Conservation (phyloP, 2,888 invertebrate species). For the Drosophila mettleri region DNA sequence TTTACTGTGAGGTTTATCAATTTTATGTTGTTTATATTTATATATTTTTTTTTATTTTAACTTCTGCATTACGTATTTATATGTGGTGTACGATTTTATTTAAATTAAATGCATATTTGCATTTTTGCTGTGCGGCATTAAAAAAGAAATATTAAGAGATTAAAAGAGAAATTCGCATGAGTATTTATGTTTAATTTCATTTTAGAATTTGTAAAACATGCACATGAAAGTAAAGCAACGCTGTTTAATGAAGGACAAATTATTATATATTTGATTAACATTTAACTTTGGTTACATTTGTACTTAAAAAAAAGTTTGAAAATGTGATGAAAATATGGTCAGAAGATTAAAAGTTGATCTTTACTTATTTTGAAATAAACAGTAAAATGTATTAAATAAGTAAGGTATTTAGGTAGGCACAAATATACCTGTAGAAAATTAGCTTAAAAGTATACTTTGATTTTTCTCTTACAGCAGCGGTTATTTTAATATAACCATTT, state of each 20-base stretch:
- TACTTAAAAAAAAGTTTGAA: not conserved
- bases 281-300: not conserved
- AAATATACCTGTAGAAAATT: not conserved
- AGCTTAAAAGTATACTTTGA: conserved; percentile 31
- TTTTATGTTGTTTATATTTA: conserved; percentile 19
- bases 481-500: not conserved
- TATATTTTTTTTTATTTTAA: conserved; percentile 24
- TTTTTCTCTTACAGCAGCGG: not conserved
- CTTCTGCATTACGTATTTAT: conserved; percentile 63
- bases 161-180: conserved; percentile 52
- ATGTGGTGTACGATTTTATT: conserved; percentile 49
- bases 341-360: no score
- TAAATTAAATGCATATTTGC: conserved; percentile 53
- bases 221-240: conserved; percentile 18
- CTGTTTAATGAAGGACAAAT: not conserved
- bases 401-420: not conserved
- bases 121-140: conserved; percentile 54
- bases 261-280: not conserved
- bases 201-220: conserved; percentile 8
- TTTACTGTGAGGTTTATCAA: conserved; percentile 26
- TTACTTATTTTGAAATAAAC: no score
- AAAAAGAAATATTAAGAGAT: conserved; percentile 40
- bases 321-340: no score
- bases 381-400: no score
- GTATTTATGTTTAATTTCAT: conserved; percentile 42